A percentile compares a stretch with the other conserved stretches of the same genome.
Evolutionary conservation across 2,888 invertebrate genomes (phyloP).

Genomic region (Stegana nigrithorax): DNA sequence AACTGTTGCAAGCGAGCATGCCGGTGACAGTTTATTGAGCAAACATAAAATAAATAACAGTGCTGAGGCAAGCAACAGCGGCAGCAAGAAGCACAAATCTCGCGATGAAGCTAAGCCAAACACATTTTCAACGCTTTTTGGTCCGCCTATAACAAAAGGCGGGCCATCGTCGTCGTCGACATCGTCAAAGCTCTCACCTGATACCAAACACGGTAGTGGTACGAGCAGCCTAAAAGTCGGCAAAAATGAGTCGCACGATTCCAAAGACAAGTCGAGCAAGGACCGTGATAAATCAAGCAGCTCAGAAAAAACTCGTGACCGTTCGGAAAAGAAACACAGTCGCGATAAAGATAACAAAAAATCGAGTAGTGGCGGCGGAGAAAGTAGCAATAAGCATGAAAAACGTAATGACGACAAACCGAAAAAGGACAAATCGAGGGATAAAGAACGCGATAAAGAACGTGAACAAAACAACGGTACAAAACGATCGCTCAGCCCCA

Average conservation of each 20-base stretch:
- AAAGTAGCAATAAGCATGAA: slow-evolving; percentile 67
- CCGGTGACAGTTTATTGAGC: slow-evolving; percentile 9
- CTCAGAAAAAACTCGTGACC: slow-evolving; percentile 66
- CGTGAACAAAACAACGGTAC: slow-evolving; percentile 31
- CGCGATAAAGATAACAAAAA: slow-evolving; percentile 71
- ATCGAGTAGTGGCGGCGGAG: slow-evolving; percentile 62
- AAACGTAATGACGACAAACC: slow-evolving; percentile 68
- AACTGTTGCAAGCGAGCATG: slow-evolving; percentile 35
- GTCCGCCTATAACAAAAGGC: slow-evolving; percentile 83
- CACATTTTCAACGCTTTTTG: slow-evolving; percentile 85
- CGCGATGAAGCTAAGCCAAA: slow-evolving; percentile 73
- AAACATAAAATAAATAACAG: not conserved
- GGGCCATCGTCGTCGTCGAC: slow-evolving; percentile 35
- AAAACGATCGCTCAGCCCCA: slow-evolving; percentile 52
- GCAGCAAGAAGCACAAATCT: slow-evolving; percentile 73
- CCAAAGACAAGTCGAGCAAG: slow-evolving; percentile 57
- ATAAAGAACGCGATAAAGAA: slow-evolving; percentile 64
- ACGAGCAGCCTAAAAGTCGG: slow-evolving; percentile 31
- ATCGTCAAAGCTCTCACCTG: slow-evolving; percentile 69
- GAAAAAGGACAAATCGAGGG: slow-evolving; percentile 72
- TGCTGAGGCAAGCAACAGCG: slow-evolving; percentile 25
- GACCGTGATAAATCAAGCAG: slow-evolving; percentile 59
- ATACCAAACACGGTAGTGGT: slow-evolving; percentile 35
- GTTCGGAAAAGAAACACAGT: slow-evolving; percentile 72
- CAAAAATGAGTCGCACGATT: slow-evolving; percentile 42